Evolutionary conservation across 1,140 invertebrate species (phyloP), one percentile per base, ranked within the genome.

Genomic region (Drosophila auraria): DNA sequence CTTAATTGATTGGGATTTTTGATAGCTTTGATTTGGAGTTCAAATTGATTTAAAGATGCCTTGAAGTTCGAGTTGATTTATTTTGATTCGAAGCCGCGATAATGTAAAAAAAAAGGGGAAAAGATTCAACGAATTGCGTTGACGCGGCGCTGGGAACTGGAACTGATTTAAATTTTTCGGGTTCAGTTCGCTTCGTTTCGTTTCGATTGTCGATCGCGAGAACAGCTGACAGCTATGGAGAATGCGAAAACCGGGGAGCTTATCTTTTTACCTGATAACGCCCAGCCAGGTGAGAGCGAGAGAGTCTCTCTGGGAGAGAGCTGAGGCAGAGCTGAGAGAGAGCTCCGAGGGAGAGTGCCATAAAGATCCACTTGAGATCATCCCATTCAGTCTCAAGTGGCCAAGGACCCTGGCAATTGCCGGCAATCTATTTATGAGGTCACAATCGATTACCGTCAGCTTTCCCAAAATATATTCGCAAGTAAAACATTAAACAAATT

Each of bases 151-250:
- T 74, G 82, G 78, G 51, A 86, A 86, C 54, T 57, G 54, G 53
- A 57, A 57, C 82, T 86, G 82, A 86, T 86, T 86, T 82, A 66
- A 86, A 86, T 86, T 84, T 80, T 58, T 64, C 15, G 40, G 63
- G 27, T 44, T 62, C 47, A 58, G 59, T 51, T 74, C 74, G 20
- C 20, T 56, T 75, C 80, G 75, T 57, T 73, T 73, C 20, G 70
- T 53, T 40, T 71, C 56, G 62, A 57, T 72, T 66, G 63, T 64
- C 72, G 70, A 74, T 54, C 75, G 57, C 49, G 36, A 49, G 57
- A 58, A 47, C 80, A 80, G 77, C 77, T 78, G 77, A 72, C 75
- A 70, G 54, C 40, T 20, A 8, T 23, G 36, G 69, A 44, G 65
- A 68, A 62, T 84, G 82, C 72, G 80, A 77, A 76, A 50, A 66